Evolutionary conservation across 2,113 vertebrate species (phyloP).

Genomic region (Xiphias gladius): DNA sequence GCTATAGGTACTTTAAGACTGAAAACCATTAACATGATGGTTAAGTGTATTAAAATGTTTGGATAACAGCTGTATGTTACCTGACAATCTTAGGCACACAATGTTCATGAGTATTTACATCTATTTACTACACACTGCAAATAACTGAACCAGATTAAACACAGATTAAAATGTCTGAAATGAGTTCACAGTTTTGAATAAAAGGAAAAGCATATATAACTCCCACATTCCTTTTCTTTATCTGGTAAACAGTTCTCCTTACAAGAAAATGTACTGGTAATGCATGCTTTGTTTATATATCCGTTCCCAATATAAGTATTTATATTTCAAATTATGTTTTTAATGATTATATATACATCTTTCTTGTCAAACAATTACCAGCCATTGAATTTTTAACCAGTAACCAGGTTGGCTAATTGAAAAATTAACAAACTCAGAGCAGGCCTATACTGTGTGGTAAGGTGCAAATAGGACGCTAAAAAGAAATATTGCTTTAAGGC

Average conservation of each 20-base stretch:
- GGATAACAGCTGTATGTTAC: conserved; percentile 56
- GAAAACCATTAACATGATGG: conserved; percentile 50
- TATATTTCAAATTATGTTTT: conserved; percentile 7
- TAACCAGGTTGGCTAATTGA: not conserved
- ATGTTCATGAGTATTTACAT: conserved; percentile 44
- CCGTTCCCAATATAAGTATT: conserved; percentile 13
- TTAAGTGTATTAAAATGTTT: conserved; percentile 46
- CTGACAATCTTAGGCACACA: conserved; percentile 55
- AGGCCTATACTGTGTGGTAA: not conserved
- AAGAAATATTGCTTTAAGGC: conserved; percentile 19
- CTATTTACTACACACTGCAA: conserved; percentile 47
- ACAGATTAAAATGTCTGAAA: conserved; percentile 26
- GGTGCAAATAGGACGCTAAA: not conserved
- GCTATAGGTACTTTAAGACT: conserved; percentile 48
- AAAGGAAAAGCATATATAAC: conserved; percentile 28
- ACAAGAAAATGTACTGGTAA: conserved; percentile 14
- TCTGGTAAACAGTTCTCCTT: not conserved
- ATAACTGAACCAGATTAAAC: conserved; percentile 29
- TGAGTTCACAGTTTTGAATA: conserved; percentile 50
- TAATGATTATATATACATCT: not conserved
- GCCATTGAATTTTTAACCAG: not conserved
- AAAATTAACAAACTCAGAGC: not conserved
- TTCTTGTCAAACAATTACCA: not conserved
- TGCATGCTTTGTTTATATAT: conserved; percentile 46
- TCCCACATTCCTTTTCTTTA: conserved; percentile 2